Conservation (phyloP, 2,797 vertebrate species). For the Tadarida brasiliensis region DNA sequence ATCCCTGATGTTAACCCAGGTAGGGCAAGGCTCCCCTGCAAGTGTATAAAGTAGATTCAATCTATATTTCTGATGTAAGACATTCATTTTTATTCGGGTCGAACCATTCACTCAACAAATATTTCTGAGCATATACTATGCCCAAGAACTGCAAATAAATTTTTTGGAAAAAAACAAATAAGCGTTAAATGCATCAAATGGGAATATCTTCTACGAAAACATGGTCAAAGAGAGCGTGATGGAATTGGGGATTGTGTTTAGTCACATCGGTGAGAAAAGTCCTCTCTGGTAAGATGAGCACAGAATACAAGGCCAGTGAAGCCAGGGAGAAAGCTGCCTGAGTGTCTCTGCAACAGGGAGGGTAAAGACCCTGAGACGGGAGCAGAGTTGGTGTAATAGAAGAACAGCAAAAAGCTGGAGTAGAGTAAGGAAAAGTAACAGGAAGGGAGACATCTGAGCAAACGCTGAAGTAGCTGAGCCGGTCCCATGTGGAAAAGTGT, state of each 20-base stretch:
- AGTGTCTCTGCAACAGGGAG: background rate
- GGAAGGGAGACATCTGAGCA: background rate
- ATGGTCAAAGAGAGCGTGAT: background rate
- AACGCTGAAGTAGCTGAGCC: background rate
- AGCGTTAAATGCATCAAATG: background rate
- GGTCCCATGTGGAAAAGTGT: background rate
- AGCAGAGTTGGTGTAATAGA: rapidly evolving
- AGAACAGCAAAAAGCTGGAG: background rate
- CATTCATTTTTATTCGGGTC: background rate
- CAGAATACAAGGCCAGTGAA: background rate
- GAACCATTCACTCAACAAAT: background rate
- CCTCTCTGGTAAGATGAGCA: background rate
- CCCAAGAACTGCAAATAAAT: background rate
- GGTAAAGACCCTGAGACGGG: background rate
- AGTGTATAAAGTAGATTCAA: background rate
- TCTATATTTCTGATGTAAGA: background rate
- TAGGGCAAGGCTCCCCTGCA: rapidly evolving
- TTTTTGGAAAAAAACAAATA: background rate
- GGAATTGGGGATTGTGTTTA: background rate
- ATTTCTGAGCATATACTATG: background rate
- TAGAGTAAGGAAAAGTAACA: background rate
- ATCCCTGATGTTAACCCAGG: background rate
- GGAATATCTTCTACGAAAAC: background rate
- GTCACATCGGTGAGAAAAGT: background rate
- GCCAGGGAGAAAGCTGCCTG: background rate